A percentile compares a stretch with the other conserved stretches of the same genome.
Evolutionary conservation across 2,888 invertebrate genomes (phyloP).

Genomic region (Pherbina coryleti): DNA sequence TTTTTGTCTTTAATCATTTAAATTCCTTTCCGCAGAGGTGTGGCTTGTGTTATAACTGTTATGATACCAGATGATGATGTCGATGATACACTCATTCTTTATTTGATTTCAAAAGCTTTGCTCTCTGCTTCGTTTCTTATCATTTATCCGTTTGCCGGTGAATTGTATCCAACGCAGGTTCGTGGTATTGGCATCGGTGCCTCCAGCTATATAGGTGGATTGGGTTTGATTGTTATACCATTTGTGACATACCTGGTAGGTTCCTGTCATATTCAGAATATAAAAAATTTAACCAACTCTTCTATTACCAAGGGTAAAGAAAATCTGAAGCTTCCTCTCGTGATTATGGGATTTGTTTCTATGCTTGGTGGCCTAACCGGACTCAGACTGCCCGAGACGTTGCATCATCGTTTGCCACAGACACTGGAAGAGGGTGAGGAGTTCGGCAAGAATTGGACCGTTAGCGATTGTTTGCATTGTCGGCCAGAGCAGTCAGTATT

Average conservation of each 20-base stretch:
- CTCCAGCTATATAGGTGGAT: slow-evolving; percentile 90
- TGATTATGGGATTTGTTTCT: slow-evolving; percentile 86
- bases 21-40: slow-evolving; percentile 74
- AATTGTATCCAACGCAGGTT: slow-evolving; percentile 90
- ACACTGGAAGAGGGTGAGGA: slow-evolving; percentile 90
- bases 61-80: slow-evolving; percentile 84
- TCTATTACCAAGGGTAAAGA: slow-evolving; percentile 78
- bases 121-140: slow-evolving; percentile 92
- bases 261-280: not conserved
- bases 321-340: slow-evolving; percentile 83
- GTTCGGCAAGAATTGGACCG: slow-evolving; percentile 86
- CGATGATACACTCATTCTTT: slow-evolving; percentile 80
- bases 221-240: slow-evolving; percentile 90
- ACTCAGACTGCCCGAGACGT: slow-evolving; percentile 85
- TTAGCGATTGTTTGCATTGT: slow-evolving; percentile 81
- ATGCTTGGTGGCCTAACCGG: slow-evolving; percentile 86
- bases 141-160: slow-evolving; percentile 93
- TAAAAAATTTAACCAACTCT: not conserved
- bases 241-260: slow-evolving; percentile 91
- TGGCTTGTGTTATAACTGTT: slow-evolving; percentile 87
- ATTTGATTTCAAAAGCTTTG: slow-evolving; percentile 86
- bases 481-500: slow-evolving; percentile 75
- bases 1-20: not conserved
- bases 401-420: slow-evolving; percentile 85
- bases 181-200: slow-evolving; percentile 91